These are phyloP conservation scores for Bucco capensis DNA, from an alignment of 2,113 vertebrate species.

Conservation along the genomic window DNA sequence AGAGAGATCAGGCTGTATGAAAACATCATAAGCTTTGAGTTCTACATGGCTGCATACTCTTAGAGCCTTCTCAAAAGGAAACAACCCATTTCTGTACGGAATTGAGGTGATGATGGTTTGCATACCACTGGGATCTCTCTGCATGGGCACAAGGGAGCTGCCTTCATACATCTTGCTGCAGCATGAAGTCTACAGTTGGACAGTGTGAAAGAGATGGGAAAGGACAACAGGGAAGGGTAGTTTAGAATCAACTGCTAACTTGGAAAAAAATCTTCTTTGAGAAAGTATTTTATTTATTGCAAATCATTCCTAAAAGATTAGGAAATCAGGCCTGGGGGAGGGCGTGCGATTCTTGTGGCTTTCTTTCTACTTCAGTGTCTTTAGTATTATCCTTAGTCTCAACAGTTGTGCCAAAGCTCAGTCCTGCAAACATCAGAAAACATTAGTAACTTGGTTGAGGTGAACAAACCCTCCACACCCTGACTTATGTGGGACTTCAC, in stretches of 20 bases:
- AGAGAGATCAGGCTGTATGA: background rate
- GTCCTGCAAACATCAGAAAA: background rate
- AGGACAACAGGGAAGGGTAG: background rate
- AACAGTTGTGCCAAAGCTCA: background rate
- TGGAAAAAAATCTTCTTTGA: background rate
- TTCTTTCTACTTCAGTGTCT: background rate
- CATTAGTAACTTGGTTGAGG: background rate
- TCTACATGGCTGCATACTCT: constrained; percentile 20
- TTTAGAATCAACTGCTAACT: constrained; percentile 2
- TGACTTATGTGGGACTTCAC: background rate
- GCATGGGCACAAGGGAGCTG: constrained; percentile 10
- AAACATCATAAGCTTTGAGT: background rate
- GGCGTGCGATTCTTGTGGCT: background rate
- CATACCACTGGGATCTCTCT: constrained; percentile 8
- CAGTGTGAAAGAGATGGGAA: constrained; percentile 7
- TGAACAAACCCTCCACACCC: background rate
- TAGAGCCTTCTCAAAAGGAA: constrained; percentile 42
- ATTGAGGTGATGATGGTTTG: constrained; percentile 27
- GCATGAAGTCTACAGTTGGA: constrained; percentile 24
- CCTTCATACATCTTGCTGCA: constrained; percentile 6
- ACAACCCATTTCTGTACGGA: constrained; percentile 31
- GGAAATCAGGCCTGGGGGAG: constrained; percentile 19
- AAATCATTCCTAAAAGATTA: constrained; percentile 49
- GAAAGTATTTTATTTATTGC: constrained; percentile 33
- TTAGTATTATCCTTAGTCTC: background rate